Conservation (phyloP, 2,888 invertebrate species). For the Drosophila koepferae region DNA sequence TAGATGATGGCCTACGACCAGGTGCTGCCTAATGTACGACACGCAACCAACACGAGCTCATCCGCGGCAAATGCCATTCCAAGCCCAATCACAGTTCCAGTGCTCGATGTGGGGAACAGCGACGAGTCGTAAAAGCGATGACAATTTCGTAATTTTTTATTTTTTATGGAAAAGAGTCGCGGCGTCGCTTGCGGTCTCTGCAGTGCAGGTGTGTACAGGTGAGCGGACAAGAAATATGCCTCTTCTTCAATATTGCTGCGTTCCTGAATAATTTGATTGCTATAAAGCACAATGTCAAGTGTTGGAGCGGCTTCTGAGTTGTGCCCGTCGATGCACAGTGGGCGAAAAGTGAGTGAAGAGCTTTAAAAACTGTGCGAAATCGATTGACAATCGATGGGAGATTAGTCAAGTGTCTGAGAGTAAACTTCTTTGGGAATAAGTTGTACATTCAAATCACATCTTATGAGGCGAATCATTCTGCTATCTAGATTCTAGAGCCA, state of each 20-base stretch:
- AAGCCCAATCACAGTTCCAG: conserved; percentile 13
- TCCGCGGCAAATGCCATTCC: conserved; percentile 7
- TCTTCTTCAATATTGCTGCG: conserved; percentile 39
- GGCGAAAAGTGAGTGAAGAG: neutral
- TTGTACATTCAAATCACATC: neutral
- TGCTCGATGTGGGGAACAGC: conserved; percentile 49
- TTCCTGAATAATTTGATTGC: conserved; percentile 68
- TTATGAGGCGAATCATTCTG: neutral
- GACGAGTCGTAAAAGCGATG: conserved; percentile 72
- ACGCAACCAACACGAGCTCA: conserved; percentile 53
- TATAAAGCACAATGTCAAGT: conserved; percentile 73
- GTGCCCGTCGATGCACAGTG: conserved; percentile 39
- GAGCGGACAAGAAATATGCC: conserved; percentile 38
- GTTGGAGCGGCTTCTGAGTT: conserved; percentile 41
- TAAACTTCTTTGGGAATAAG: neutral
- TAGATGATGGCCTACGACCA: conserved; percentile 20
- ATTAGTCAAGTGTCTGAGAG: neutral
- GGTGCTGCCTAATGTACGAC: conserved; percentile 75
- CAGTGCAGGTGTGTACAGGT: conserved; percentile 51
- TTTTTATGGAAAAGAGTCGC: conserved; percentile 66
- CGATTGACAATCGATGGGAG: neutral
- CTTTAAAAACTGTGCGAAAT: neutral
- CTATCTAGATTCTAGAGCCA: neutral
- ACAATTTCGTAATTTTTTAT: conserved; percentile 74
- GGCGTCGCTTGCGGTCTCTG: conserved; percentile 61